Evolutionary conservation across 2,888 invertebrate species (phyloP).

Genomic region (Rosalia funebris): DNA sequence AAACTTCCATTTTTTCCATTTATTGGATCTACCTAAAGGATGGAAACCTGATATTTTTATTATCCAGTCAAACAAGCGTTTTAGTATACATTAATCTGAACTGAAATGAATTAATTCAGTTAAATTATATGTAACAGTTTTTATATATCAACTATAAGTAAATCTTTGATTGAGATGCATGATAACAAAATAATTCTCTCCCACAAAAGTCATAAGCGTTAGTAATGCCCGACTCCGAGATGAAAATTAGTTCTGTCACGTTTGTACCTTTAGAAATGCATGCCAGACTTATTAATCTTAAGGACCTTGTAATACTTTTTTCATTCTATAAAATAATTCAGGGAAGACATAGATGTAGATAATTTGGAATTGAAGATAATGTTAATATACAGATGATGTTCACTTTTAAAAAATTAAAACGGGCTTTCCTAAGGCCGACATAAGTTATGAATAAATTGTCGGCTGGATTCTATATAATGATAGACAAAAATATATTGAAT

Average conservation of each 20-base stretch:
- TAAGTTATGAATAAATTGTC: neutral
- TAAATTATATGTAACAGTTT: neutral
- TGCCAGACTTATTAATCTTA: neutral
- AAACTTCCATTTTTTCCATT: no score
- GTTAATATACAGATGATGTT: neutral
- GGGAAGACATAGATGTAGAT: neutral
- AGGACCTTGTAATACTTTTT: neutral
- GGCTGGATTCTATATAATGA: no score
- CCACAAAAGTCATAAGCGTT: neutral
- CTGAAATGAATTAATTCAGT: neutral
- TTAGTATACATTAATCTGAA: no score
- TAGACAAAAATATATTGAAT: neutral
- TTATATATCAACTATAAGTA: slow-evolving; percentile 1
- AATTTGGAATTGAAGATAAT: slow-evolving; percentile 3
- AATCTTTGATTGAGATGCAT: neutral
- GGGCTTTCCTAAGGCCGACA: slow-evolving; percentile 4
- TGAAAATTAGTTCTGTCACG: neutral
- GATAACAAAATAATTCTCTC: slow-evolving; percentile 2
- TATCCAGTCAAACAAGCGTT: no score
- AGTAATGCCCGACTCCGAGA: neutral
- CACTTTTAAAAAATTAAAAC: neutral
- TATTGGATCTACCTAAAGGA: no score
- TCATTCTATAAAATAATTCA: neutral
- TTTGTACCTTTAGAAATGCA: neutral
- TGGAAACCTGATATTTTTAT: no score